These are phyloP conservation scores for Coryphaenoides rupestris DNA, from an alignment of 2,113 vertebrate genomes.

Conservation along the genomic window DNA sequence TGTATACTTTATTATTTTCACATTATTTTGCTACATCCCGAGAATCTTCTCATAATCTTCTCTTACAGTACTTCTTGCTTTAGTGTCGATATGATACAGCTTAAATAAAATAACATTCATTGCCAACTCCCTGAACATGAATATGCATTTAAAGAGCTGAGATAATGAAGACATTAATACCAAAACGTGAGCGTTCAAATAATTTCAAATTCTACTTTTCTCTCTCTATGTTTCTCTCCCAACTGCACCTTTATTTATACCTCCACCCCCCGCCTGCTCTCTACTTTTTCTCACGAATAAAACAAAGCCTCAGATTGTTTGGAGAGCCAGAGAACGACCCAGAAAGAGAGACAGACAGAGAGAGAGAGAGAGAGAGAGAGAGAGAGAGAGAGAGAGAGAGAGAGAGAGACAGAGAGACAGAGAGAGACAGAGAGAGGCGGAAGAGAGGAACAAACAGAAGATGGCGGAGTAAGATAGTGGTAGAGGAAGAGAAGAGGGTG, in stretches of 20 bases:
- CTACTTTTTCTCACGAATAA: constrained; percentile 16
- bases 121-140: too few relatives aligned
- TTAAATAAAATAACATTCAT: too few relatives aligned
- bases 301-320: constrained; percentile 28
- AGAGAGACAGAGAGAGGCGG: constrained; percentile 31
- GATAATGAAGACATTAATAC: neutral
- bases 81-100: too few relatives aligned
- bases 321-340: constrained; percentile 21
- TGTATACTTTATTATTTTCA: too few relatives aligned
- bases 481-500: constrained; percentile 24
- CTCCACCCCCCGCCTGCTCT: neutral
- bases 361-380: constrained; percentile 38
- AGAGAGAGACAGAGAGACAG: constrained; percentile 32
- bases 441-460: neutral
- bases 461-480: constrained; percentile 25
- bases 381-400: constrained; percentile 30
- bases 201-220: neutral
- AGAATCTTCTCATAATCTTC: too few relatives aligned
- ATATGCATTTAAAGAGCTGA: too few relatives aligned
- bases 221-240: constrained; percentile 1
- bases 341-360: constrained; percentile 7
- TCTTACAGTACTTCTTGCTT: too few relatives aligned
- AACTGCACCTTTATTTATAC: neutral
- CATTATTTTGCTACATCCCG: too few relatives aligned
- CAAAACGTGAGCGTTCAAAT: neutral